phyloP scores from a whole-genome alignment of 2,113 vertebrate genomes.

The Ochotona princeps region DNA sequence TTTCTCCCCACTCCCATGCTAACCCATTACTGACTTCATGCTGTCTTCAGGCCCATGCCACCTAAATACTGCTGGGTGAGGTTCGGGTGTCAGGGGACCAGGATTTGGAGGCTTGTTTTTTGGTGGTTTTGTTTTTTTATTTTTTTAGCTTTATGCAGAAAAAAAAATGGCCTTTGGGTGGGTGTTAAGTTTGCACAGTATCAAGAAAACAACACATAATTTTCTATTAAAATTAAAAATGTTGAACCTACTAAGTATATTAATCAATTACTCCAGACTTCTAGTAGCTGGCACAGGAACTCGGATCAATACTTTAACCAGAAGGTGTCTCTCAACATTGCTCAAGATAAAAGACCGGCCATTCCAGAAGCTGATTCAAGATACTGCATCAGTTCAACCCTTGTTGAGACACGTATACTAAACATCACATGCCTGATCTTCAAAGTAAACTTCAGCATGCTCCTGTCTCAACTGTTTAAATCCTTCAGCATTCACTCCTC shows the following conservation, averaged over 20 bases:
- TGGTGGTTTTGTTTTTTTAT: no score
- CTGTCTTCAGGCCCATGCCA: background rate
- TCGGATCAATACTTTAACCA: slow-evolving; percentile 51
- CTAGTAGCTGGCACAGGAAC: slow-evolving; percentile 38
- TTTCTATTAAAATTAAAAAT: slow-evolving; percentile 53
- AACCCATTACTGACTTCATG: no score
- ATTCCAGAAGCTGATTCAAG: background rate
- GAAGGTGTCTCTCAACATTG: background rate
- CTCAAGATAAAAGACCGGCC: slow-evolving; percentile 43
- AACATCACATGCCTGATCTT: background rate
- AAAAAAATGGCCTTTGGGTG: slow-evolving; percentile 42
- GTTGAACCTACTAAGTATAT: slow-evolving; percentile 26
- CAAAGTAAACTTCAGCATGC: slow-evolving; percentile 12
- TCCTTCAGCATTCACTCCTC: slow-evolving; percentile 22
- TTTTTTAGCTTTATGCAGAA: slow-evolving; percentile 33
- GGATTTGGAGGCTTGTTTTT: background rate
- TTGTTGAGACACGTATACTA: background rate
- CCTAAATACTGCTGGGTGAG: background rate
- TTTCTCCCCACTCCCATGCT: background rate
- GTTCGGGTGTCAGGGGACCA: fast-evolving
- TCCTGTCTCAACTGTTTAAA: slow-evolving; percentile 23
- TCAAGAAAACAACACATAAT: slow-evolving; percentile 36
- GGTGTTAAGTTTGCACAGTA: slow-evolving; percentile 56
- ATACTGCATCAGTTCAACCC: background rate
- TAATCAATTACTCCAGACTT: slow-evolving; percentile 70